A percentile compares a stretch with the other conserved stretches of the same genome.
Conservation (phyloP, 2,113 vertebrate species). For the Seriola aureovittata region DNA sequence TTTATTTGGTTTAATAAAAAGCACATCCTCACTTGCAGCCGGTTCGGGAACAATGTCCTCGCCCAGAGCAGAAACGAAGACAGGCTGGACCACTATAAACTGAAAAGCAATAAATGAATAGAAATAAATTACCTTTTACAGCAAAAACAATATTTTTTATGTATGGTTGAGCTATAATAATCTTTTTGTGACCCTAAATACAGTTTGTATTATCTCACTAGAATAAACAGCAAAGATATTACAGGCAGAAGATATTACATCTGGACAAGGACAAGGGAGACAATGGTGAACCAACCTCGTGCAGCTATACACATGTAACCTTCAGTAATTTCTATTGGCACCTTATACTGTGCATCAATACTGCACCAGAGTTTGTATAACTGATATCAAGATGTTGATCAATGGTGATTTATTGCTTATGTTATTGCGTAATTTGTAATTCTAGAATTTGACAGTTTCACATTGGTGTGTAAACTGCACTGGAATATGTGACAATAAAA, state of each 20-base stretch:
- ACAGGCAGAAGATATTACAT: background rate
- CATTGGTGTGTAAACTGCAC: background rate
- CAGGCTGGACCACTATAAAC: conserved; percentile 98
- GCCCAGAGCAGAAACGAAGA: conserved; percentile 96
- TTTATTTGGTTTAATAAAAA: conserved; percentile 66
- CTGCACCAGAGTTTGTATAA: too few species aligned
- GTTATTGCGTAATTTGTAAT: too few species aligned
- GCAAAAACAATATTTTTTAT: background rate
- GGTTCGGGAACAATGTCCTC: conserved; percentile 95
- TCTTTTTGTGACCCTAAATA: background rate
- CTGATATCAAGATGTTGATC: too few species aligned
- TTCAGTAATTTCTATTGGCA: too few species aligned
- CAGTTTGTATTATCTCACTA: background rate
- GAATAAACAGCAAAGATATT: background rate
- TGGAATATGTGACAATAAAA: background rate
- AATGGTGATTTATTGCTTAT: too few species aligned
- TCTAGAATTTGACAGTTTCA: background rate
- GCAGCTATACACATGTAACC: background rate
- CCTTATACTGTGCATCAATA: too few species aligned
- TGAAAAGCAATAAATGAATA: conserved; percentile 79
- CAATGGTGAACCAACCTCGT: background rate
- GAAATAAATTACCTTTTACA: conserved; percentile 26
- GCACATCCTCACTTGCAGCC: conserved; percentile 94
- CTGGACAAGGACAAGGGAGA: background rate
- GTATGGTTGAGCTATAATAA: background rate